Evolutionary conservation across 2,113 vertebrate genomes (phyloP).

Genomic region (Larimichthys polyactis): DNA sequence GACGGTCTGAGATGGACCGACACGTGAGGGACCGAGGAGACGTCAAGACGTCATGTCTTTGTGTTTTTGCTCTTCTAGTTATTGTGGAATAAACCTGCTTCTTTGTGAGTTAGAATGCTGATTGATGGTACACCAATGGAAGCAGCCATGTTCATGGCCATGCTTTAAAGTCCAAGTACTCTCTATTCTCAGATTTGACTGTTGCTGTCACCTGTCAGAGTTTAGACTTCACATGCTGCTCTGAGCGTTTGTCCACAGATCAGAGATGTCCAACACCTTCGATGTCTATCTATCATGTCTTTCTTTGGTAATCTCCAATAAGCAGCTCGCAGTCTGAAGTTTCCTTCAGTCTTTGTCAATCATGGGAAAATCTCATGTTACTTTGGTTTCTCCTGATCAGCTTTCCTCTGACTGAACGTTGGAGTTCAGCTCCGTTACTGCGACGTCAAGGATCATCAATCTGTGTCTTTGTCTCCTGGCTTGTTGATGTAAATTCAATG

Average conservation of each 20-base stretch:
- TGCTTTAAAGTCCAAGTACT: too few species aligned
- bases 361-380: not conserved
- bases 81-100: too few species aligned
- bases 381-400: not conserved
- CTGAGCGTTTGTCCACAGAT: too few species aligned
- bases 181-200: too few species aligned
- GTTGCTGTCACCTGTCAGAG: not conserved
- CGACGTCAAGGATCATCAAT: not conserved
- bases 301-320: too few species aligned
- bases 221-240: not conserved
- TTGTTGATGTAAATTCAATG: not conserved
- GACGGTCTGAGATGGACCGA: not conserved
- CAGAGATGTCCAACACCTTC: not conserved
- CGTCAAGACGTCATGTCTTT: not conserved
- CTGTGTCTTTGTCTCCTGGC: not conserved
- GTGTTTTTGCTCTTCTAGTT: too few species aligned
- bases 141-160: too few species aligned
- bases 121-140: too few species aligned
- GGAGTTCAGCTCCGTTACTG: not conserved
- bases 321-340: not conserved
- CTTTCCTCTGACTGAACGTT: not conserved
- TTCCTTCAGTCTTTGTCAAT: not conserved
- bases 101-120: too few species aligned
- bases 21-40: slow-evolving; percentile 24
- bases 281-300: not conserved